A percentile compares a stretch with the other conserved stretches of the same genome.
Conservation (phyloP, 2,113 vertebrate genomes). For the Pterocles burchelli region DNA sequence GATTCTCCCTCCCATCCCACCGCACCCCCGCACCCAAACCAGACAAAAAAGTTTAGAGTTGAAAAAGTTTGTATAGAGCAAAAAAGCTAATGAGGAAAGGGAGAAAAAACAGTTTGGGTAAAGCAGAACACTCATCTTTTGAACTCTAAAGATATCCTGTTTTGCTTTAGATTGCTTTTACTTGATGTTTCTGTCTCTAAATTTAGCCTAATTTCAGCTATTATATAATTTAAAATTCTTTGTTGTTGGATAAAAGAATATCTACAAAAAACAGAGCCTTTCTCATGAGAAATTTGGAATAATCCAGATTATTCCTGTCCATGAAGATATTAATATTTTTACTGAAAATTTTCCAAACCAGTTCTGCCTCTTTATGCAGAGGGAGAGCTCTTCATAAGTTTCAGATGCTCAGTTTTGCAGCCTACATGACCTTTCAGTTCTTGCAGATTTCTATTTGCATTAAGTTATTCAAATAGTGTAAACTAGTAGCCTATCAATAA, state of each 20-base stretch:
- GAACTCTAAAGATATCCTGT: slow-evolving; percentile 23
- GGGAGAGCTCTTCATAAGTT: neutral
- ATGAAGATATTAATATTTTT: slow-evolving; percentile 58
- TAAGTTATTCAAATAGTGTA: neutral
- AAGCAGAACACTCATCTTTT: slow-evolving; percentile 34
- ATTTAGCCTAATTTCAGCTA: slow-evolving; percentile 51
- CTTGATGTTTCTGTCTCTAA: slow-evolving; percentile 29
- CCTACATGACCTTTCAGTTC: neutral
- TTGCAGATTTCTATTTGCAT: neutral
- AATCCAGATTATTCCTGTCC: slow-evolving; percentile 46
- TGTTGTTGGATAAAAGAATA: slow-evolving; percentile 55
- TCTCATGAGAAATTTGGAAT: slow-evolving; percentile 52
- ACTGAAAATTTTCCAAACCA: slow-evolving; percentile 55
- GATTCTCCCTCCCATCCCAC: neutral
- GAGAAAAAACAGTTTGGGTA: neutral
- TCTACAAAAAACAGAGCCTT: slow-evolving; percentile 20
- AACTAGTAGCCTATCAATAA: neutral
- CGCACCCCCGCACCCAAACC: neutral
- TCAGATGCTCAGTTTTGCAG: neutral
- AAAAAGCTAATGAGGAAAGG: neutral
- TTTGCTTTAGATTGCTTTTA: slow-evolving; percentile 27
- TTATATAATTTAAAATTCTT: slow-evolving; percentile 52
- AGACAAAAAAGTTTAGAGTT: neutral
- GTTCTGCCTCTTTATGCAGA: neutral
- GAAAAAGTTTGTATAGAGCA: neutral